These are phyloP conservation scores for Caenorhabditis sp. DNA, from an alignment of 2,888 invertebrate genomes.

Conservation along the genomic window DNA sequence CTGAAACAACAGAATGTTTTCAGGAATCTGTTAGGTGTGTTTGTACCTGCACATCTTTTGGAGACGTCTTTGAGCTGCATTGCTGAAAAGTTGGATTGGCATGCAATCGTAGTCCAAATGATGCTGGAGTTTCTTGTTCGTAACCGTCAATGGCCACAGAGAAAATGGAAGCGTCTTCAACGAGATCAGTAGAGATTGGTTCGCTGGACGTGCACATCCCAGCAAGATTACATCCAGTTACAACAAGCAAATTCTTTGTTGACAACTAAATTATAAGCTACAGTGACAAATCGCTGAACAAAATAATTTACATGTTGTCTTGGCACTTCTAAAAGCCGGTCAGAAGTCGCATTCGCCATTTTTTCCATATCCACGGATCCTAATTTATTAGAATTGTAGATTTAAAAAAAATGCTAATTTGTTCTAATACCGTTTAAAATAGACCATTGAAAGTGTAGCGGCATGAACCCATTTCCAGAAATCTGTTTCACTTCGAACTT, in stretches of 20 bases:
- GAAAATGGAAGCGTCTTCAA: conserved; percentile 51
- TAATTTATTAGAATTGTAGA: no score
- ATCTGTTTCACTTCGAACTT: conserved; percentile 63
- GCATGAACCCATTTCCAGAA: conserved; percentile 60
- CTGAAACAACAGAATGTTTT: no score
- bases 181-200: conserved; percentile 33
- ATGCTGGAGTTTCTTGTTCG: conserved; percentile 58
- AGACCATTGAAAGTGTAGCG: conserved; percentile 56
- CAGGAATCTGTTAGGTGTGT: no score
- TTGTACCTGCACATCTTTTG: conserved; percentile 62
- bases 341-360: conserved; percentile 32
- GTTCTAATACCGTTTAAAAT: conserved; percentile 53
- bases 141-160: conserved; percentile 61
- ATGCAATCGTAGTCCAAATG: conserved; percentile 47
- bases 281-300: no score
- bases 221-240: conserved; percentile 64
- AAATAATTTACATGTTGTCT: conserved; percentile 43
- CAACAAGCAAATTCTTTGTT: conserved; percentile 28
- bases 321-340: conserved; percentile 49
- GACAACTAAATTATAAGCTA: conserved; percentile 51
- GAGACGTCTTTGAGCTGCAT: conserved; percentile 44
- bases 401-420: neutral
- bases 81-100: conserved; percentile 58
- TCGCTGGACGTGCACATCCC: conserved; percentile 62
- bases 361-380: conserved; percentile 38